Conservation (phyloP, 2,113 vertebrate species). For the Herpetotheres cachinnans region DNA sequence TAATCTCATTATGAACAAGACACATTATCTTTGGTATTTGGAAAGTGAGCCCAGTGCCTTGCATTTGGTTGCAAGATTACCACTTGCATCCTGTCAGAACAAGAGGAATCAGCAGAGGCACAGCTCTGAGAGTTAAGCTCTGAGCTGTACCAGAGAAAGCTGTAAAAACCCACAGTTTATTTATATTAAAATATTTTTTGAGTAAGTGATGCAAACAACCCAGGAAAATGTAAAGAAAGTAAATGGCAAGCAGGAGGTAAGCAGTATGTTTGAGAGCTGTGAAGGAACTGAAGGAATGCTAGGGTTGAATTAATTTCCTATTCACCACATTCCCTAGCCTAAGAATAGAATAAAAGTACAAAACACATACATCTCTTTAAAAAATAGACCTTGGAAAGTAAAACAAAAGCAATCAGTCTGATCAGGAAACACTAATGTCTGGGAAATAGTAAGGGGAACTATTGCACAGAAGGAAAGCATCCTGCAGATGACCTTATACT, state of each 20-base stretch:
- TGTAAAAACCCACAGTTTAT: conserved; percentile 11
- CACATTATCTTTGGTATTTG: neutral
- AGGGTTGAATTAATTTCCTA: conserved; percentile 1
- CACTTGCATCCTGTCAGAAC: neutral
- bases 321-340: neutral
- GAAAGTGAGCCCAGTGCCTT: neutral
- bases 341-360: conserved; percentile 18
- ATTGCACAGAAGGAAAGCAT: neutral
- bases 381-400: neutral
- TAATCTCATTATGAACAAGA: neutral
- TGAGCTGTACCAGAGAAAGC: neutral
- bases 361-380: neutral
- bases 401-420: neutral
- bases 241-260: neutral
- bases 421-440: neutral
- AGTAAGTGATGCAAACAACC: neutral
- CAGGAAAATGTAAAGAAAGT: neutral
- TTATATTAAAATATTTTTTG: conserved; percentile 25
- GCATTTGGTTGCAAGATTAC: neutral
- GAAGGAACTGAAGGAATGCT: neutral
- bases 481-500: neutral
- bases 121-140: neutral
- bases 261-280: neutral
- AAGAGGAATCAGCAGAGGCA: neutral
- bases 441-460: neutral